phyloP scores from a whole-genome alignment of 2,797 vertebrate species.

The Oreochromis grahami region DNA sequence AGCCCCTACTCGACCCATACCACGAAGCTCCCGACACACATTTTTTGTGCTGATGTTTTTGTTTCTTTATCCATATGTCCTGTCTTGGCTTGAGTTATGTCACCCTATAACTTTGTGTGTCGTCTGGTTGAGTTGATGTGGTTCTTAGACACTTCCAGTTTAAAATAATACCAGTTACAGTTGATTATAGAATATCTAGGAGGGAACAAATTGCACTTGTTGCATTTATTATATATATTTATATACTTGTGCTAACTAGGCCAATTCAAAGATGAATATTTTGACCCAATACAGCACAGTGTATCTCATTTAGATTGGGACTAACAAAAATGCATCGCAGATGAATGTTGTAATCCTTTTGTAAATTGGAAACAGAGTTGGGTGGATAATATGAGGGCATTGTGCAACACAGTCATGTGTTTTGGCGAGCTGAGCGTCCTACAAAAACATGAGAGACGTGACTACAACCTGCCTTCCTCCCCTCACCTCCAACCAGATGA shows the following conservation, averaged over 20 bases:
- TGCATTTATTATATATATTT: neutral
- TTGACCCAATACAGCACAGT: neutral
- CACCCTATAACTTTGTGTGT: neutral
- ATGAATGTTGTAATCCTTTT: neutral
- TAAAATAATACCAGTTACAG: neutral
- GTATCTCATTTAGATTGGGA: neutral
- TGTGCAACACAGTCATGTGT: neutral
- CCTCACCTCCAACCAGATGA: neutral
- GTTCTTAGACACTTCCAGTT: neutral
- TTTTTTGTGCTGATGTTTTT: neutral
- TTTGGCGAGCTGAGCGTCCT: neutral
- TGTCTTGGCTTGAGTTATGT: neutral
- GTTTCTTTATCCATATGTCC: neutral
- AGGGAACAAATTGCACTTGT: neutral
- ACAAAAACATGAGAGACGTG: neutral
- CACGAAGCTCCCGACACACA: accelerated
- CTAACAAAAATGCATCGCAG: neutral
- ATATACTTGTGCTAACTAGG: neutral
- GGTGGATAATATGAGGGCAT: neutral
- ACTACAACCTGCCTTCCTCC: neutral
- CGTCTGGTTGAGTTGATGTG: neutral
- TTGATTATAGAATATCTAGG: neutral
- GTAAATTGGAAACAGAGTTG: neutral
- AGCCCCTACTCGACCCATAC: neutral
- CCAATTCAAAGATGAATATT: neutral